Conservation (phyloP, 2,888 invertebrate genomes). For the Emmelina monodactyla region DNA sequence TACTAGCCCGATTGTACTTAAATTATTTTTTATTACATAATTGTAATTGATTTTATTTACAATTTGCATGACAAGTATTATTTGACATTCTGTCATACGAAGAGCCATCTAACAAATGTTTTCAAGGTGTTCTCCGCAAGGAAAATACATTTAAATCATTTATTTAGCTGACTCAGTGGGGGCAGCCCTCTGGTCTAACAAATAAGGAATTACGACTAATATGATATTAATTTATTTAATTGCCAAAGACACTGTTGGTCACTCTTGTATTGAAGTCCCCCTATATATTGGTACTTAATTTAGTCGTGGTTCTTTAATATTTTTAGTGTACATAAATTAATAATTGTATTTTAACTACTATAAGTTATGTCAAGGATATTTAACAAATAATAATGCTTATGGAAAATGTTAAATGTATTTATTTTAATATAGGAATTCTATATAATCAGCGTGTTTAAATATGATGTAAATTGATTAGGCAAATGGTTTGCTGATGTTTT, state of each 20-base stretch:
- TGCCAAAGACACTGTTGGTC: neutral
- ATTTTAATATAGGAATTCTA: neutral
- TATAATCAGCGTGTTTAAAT: constrained; percentile 1
- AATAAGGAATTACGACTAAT: neutral
- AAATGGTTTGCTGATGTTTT: constrained; percentile 8
- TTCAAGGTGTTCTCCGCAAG: constrained; percentile 3
- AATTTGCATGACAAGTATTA: constrained; percentile 31
- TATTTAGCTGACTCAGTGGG: neutral
- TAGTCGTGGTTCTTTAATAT: constrained; percentile 5
- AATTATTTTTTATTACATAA: constrained; percentile 16
- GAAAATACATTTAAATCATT: too few species aligned
- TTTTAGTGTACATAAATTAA: constrained; percentile 1
- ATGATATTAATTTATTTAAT: neutral
- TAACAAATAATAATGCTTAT: constrained; percentile 6
- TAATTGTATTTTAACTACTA: constrained; percentile 3
- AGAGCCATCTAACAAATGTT: constrained; percentile 16
- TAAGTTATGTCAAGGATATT: constrained; percentile 7
- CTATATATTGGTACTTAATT: constrained; percentile 2
- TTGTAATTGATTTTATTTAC: constrained; percentile 22
- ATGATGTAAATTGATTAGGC: constrained; percentile 1
- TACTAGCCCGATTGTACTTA: constrained; percentile 33
- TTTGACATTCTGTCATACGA: too few species aligned
- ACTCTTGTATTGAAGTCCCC: neutral
- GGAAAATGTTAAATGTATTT: neutral
- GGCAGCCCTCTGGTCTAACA: too few species aligned